Evolutionary conservation across 92 coral and sea anemone species (phyloP).

Genomic region (Bergia puertoricense): DNA sequence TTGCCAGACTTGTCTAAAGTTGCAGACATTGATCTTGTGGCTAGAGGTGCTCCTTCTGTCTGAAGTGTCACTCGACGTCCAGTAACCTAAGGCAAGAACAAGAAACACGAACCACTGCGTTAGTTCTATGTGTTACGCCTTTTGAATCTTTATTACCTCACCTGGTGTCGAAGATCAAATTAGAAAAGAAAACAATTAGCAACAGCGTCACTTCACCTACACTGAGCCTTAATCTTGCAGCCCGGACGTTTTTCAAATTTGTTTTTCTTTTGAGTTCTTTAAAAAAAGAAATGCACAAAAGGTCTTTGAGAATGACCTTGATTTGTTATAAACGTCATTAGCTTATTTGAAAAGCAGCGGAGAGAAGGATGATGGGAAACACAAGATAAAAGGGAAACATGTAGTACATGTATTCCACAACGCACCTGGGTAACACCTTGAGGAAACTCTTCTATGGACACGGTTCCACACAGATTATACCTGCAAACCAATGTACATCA

Average conservation of each 20-base stretch:
- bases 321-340: neutral
- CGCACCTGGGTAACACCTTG: conserved; percentile 86
- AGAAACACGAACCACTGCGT: neutral
- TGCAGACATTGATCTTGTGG: conserved; percentile 82
- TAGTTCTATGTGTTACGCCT: too few relatives aligned
- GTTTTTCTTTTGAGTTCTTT: too few relatives aligned
- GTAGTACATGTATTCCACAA: neutral
- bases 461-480: conserved; percentile 86
- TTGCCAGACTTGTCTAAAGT: conserved; percentile 78
- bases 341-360: neutral
- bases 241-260: too few relatives aligned
- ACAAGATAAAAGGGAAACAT: neutral
- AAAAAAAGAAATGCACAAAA: too few relatives aligned
- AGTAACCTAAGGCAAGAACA: conserved; percentile 57
- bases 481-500: conserved; percentile 35
- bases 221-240: too few relatives aligned
- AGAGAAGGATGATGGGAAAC: neutral
- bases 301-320: neutral
- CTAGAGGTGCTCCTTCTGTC: conserved; percentile 85
- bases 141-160: too few relatives aligned
- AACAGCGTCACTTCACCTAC: neutral
- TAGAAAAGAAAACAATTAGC: neutral
- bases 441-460: conserved; percentile 88
- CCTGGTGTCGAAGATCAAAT: too few relatives aligned
- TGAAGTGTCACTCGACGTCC: conserved; percentile 87